These are phyloP conservation scores for Ligdia adustata DNA, from an alignment of 2,888 invertebrate genomes.

Conservation along the genomic window DNA sequence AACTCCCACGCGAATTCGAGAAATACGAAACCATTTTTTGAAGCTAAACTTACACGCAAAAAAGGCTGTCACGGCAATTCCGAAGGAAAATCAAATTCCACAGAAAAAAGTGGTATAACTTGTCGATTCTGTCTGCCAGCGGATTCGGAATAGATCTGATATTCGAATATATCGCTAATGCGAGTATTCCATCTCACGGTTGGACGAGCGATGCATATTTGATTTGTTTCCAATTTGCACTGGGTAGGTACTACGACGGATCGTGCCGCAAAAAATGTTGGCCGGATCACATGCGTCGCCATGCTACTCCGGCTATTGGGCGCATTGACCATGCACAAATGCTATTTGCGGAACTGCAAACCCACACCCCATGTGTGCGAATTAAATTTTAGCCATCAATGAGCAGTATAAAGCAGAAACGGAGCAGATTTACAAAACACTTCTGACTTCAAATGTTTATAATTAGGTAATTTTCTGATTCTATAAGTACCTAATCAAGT, in stretches of 20 bases:
- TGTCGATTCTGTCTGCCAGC: conserved; percentile 54
- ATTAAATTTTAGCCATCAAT: too few species aligned
- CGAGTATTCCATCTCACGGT: conserved; percentile 76
- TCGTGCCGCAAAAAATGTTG: conserved; percentile 62
- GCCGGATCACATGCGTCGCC: conserved; percentile 43
- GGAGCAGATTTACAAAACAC: too few species aligned
- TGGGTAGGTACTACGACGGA: conserved; percentile 48
- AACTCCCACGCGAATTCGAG: conserved; percentile 18
- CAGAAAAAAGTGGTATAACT: conserved; percentile 53
- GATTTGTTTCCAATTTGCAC: conserved; percentile 79
- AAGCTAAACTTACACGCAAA: conserved; percentile 27
- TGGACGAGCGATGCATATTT: conserved; percentile 77
- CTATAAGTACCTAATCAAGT: not conserved
- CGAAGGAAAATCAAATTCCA: conserved; percentile 47
- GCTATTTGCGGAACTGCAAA: conserved; percentile 1
- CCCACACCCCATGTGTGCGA: not conserved
- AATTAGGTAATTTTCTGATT: not conserved
- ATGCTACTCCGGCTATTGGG: conserved; percentile 1
- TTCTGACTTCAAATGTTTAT: too few species aligned
- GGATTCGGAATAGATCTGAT: conserved; percentile 58
- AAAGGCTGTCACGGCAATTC: conserved; percentile 40
- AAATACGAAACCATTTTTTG: conserved; percentile 26
- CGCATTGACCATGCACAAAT: conserved; percentile 2
- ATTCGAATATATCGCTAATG: conserved; percentile 64
- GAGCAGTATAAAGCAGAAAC: too few species aligned